Evolutionary conservation across 2,113 vertebrate species (phyloP), one percentile per base, ranked within the genome.

Genomic region (Oncorhynchus gorbuscha): DNA sequence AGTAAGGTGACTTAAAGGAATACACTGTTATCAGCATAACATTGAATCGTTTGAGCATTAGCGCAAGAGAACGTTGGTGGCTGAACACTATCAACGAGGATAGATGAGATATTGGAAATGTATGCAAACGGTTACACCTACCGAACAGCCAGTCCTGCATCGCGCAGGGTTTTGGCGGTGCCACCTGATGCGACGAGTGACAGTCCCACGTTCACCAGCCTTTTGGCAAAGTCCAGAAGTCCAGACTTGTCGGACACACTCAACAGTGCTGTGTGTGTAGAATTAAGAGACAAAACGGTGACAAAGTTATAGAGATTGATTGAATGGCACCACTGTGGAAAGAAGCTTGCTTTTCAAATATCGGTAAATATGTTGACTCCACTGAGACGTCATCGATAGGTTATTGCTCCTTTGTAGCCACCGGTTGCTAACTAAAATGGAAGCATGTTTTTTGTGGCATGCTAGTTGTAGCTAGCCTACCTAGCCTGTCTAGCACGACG

Each of bases 181-280:
- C 98, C 98, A 64, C 98, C 98, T 0, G 98, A 99, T 20, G 97
- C 98, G 2, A 99, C 95, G 59, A 99, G 88, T 6, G 89, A 91
- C 88, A 99, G 87, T 0, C 97, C 97, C 0, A 93, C 84, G 0
- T 90, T 83, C 3, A 93, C 88, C 73, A 99, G 88, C 8, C 79
- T 89, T 79, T 89, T 94, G 11, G 96, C 96, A 75, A 99, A 97
- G 3, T 95, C 94, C 89, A 97, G 85, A 45, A 99, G 92, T 65
- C 94, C 96, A 1, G 89, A 94, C 90, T 99, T 99, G 88, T 99
- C 96, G 0, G 97, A 99, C 12, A 99, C 98, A 45, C 97, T 99
- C 72, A 99, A 88, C 0, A 99, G 86, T 28, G 98, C 98, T 99
- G 85, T 9, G 7, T 8, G 26, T 7, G 7, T 35, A 8, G 16